Percentiles rank a stretch among this genome's conserved stretches.
Conservation (phyloP, 2,888 invertebrate species). For the Pheosia gnoma region DNA sequence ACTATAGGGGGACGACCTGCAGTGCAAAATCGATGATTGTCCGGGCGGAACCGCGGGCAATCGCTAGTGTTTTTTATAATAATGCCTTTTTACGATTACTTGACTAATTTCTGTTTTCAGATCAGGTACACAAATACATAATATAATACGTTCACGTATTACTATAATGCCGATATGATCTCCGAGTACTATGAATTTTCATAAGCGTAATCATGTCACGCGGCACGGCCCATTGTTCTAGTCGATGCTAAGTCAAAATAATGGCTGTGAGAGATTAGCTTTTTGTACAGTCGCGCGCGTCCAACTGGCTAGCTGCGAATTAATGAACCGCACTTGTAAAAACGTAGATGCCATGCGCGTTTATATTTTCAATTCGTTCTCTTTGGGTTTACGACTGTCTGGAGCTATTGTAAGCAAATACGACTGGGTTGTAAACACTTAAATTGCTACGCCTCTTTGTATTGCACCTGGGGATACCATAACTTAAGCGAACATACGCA, state of each 20-base stretch:
- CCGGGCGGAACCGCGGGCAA: too few species aligned
- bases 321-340: conserved; percentile 43
- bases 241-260: conserved; percentile 51
- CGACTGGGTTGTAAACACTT: conserved; percentile 18
- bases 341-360: conserved; percentile 33
- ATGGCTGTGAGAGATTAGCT: conserved; percentile 42
- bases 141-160: conserved; percentile 47
- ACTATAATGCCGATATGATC: conserved; percentile 55
- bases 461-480: conserved; percentile 15
- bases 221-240: conserved; percentile 61
- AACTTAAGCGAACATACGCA: background rate
- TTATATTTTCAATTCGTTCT: conserved; percentile 28
- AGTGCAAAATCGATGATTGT: too few species aligned
- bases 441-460: conserved; percentile 23
- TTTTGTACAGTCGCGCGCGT: conserved; percentile 47
- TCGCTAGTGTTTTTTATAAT: background rate
- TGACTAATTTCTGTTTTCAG: conserved; percentile 23
- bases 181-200: conserved; percentile 44
- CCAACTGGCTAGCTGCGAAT: conserved; percentile 46
- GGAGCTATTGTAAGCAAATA: conserved; percentile 27
- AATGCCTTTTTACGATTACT: conserved; percentile 4
- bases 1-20: too few species aligned
- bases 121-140: conserved; percentile 28
- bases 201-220: conserved; percentile 60
- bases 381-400: conserved; percentile 25